Percentiles rank a stretch among this genome's conserved stretches.
These are phyloP conservation scores for Dasypolia templi DNA, from an alignment of 2,888 invertebrate species.

Conservation along the genomic window DNA sequence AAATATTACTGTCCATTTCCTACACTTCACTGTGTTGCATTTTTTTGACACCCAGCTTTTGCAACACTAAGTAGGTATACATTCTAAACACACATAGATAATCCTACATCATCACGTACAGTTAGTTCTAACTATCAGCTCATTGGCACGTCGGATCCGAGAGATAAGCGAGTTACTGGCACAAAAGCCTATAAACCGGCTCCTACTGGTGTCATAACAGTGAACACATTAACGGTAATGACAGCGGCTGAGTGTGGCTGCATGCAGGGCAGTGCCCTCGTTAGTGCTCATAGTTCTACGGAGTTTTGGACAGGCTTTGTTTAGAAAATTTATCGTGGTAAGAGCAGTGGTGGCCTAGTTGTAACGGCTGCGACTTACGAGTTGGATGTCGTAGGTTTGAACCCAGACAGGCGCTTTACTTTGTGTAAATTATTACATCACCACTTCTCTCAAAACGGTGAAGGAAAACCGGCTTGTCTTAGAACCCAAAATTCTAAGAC, in stretches of 20 bases:
- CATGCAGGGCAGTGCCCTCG: conserved; percentile 37
- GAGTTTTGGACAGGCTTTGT: conserved; percentile 10
- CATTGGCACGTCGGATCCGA: conserved; percentile 36
- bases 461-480: too few relatives aligned
- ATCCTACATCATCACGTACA: not conserved
- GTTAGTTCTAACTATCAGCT: conserved; percentile 17
- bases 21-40: not conserved
- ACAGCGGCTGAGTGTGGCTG: conserved; percentile 29
- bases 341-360: too few relatives aligned
- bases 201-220: conserved; percentile 58
- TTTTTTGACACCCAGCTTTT: not conserved
- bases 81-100: not conserved
- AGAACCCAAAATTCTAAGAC: too few relatives aligned
- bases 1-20: not conserved
- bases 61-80: not conserved
- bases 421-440: too few relatives aligned
- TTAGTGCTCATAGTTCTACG: not conserved
- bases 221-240: conserved; percentile 57
- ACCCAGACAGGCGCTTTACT: too few relatives aligned
- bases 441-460: too few relatives aligned
- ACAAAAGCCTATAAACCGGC: conserved; percentile 46
- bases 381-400: too few relatives aligned
- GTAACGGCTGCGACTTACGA: too few relatives aligned
- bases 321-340: conserved; percentile 13
- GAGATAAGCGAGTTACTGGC: conserved; percentile 56